phyloP scores from a whole-genome alignment of 2,797 vertebrate genomes.

The Helostoma temminkii region DNA sequence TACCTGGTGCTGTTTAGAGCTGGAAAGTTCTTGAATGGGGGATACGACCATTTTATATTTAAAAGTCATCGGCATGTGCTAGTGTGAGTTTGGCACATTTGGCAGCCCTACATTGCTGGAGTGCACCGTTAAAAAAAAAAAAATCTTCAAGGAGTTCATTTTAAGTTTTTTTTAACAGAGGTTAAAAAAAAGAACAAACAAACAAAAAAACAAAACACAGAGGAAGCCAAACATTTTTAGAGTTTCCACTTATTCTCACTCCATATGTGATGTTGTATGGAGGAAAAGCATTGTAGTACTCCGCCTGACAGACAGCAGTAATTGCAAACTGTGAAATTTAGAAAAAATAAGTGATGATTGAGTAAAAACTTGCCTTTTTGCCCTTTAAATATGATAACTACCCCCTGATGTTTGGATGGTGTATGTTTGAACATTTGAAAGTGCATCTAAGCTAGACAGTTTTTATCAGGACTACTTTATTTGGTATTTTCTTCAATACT shows the following conservation, averaged over 20 bases:
- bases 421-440: too few relatives aligned
- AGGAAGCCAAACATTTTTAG: conserved; percentile 38
- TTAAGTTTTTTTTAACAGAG: conserved; percentile 22
- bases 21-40: conserved; percentile 45
- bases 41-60: conserved; percentile 27
- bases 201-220: conserved; percentile 7
- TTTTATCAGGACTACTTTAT: not conserved
- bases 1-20: conserved; percentile 31
- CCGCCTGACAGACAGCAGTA: not conserved
- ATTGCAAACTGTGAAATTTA: too few relatives aligned
- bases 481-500: not conserved
- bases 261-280: not conserved
- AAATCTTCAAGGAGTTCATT: conserved; percentile 36
- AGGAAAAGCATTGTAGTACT: not conserved
- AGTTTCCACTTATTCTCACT: conserved; percentile 16
- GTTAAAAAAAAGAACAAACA: not conserved
- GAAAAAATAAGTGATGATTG: too few relatives aligned
- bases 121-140: not conserved
- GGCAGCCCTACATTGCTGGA: not conserved
- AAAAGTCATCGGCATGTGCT: too few relatives aligned
- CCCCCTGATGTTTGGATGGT: too few relatives aligned
- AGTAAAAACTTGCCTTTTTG: too few relatives aligned
- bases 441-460: not conserved
- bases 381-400: too few relatives aligned
- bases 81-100: too few relatives aligned